Evolutionary conservation across 2,888 invertebrate genomes (phyloP), one percentile per base, ranked within the genome.

Genomic region (Tortricodes alternella): DNA sequence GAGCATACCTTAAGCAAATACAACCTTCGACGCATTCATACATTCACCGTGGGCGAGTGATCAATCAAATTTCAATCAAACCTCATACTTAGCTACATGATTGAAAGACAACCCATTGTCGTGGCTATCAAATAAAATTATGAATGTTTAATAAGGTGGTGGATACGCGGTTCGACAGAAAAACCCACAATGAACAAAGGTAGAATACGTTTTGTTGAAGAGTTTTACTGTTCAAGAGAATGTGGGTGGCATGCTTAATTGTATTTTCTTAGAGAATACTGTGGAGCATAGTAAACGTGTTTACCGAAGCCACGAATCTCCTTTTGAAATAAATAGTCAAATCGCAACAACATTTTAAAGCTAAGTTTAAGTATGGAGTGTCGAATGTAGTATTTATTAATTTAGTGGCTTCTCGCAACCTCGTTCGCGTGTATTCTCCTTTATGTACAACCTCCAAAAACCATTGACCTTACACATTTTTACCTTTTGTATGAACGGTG

Each of bases 11-110:
- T 21, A 39, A 11, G 27, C 27, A 32, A 18, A 18, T n/a, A 21
- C 43, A 56, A 38, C 56, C 56, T 56, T 56, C 56, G 15, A 24
- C 44, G 44, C 55, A 51, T 39, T 41, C 46, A 37, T 48, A 53
- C 43, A 29, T 19, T 15, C n/a, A 29, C 29, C 15, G 51, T 55
- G 63, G 59, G 57, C 59, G 62, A 60, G 53, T 61, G 59, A 62
- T 62, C 60, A 61, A 64, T 65, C 58, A 60, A 58, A 43, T 46
- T 62, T 63, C 60, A 58, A 61, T 63, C 57, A 49, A 44, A 37
- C 24, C 34, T 24, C 38, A 15, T 24, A 27, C 9, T 9, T 15
- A 38, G 27, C 16, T 15, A 27, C 21, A 23, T 18, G 39, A 19
- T 41, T 53, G 39, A 53, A 35, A 32, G 34, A 46, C 46, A 35